Percentiles rank a stretch among this genome's conserved stretches.
These are phyloP conservation scores for Drosophila cardini DNA, from an alignment of 1,140 invertebrate genomes.

Conservation along the genomic window DNA sequence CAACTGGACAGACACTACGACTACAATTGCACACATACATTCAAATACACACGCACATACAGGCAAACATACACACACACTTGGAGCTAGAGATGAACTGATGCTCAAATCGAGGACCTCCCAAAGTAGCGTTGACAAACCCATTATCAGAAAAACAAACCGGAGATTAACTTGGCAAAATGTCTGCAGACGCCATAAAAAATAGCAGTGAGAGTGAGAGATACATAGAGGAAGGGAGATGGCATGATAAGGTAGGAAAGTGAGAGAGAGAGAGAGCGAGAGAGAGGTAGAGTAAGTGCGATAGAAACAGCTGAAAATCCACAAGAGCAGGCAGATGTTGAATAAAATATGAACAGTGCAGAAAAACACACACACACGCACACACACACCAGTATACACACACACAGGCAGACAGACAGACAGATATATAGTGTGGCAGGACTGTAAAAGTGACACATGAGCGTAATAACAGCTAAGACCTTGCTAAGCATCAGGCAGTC, in stretches of 20 bases:
- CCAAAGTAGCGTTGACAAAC: slow-evolving; percentile 80
- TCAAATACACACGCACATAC: slow-evolving; percentile 38
- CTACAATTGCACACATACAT: slow-evolving; percentile 52
- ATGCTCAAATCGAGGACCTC: slow-evolving; percentile 46
- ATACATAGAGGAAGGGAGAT: neutral
- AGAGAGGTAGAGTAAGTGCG: slow-evolving; percentile 35
- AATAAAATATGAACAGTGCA: slow-evolving; percentile 75
- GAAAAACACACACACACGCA: slow-evolving; percentile 28
- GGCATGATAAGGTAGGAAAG: neutral
- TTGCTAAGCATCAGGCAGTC: slow-evolving; percentile 80
- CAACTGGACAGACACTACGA: slow-evolving; percentile 25
- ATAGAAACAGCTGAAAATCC: slow-evolving; percentile 49
- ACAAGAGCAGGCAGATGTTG: slow-evolving; percentile 60
- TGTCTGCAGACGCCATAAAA: slow-evolving; percentile 78
- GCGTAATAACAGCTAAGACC: slow-evolving; percentile 82
- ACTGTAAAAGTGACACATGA: slow-evolving; percentile 77
- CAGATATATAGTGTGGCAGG: slow-evolving; percentile 43
- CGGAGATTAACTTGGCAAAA: slow-evolving; percentile 83
- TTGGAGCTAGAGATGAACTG: slow-evolving; percentile 49
- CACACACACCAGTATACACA: slow-evolving; percentile 22
- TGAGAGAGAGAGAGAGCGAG: slow-evolving; percentile 12
- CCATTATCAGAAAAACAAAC: slow-evolving; percentile 83
- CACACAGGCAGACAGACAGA: neutral
- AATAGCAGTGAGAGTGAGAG: slow-evolving; percentile 2
- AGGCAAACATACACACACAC: slow-evolving; percentile 9